phyloP scores from a whole-genome alignment of 2,888 invertebrate species.

The Pimpla rufipes region DNA sequence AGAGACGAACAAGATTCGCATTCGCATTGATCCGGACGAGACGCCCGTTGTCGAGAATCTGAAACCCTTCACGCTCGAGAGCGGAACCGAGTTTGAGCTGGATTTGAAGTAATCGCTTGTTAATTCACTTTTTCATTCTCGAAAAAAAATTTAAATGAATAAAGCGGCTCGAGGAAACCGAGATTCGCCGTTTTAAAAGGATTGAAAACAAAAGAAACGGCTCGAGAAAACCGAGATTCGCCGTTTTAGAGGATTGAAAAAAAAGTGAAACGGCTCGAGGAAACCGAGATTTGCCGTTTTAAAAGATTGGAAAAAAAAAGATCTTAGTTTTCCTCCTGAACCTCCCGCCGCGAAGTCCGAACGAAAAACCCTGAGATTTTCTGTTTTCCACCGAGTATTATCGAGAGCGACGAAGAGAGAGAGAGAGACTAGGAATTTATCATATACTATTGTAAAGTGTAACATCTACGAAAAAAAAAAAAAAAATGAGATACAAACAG shows the following conservation, averaged over 20 bases:
- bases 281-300: constrained; percentile 52
- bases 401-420: constrained; percentile 24
- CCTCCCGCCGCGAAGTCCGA: constrained; percentile 53
- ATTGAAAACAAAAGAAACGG: too few species aligned
- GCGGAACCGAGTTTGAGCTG: constrained; percentile 80
- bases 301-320: too few species aligned
- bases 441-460: constrained; percentile 51
- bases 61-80: constrained; percentile 82
- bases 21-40: constrained; percentile 90
- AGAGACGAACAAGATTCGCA: constrained; percentile 91
- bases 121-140: constrained; percentile 49
- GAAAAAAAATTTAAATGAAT: too few species aligned
- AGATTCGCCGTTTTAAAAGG: too few species aligned
- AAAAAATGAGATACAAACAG: too few species aligned
- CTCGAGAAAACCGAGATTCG: too few species aligned
- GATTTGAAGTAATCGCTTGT: constrained; percentile 82
- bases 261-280: constrained; percentile 8
- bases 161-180: too few species aligned
- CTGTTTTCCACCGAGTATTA: constrained; percentile 61
- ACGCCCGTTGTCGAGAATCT: constrained; percentile 86
- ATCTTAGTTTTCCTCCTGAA: constrained; percentile 44
- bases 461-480: constrained; percentile 64
- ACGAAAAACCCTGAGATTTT: constrained; percentile 41
- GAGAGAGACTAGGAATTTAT: constrained; percentile 59
- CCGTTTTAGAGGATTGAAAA: too few species aligned